Base-by-base conservation (phyloP, 2,888 invertebrate species). In the Aproaerema taeniolella region DNA sequence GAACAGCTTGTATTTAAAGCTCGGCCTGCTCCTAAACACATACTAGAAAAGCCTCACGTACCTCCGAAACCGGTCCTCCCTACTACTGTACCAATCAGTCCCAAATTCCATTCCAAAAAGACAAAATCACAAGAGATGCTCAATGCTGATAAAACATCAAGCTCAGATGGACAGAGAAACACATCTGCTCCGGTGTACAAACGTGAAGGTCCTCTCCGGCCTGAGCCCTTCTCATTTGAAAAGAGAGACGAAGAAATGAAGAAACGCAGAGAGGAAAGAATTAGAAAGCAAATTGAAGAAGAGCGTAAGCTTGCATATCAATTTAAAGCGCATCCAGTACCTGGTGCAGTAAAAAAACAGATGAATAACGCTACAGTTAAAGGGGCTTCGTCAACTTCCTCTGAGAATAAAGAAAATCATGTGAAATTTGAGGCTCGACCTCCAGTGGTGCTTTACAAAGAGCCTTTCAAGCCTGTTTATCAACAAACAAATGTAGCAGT, bases 271-370 rank as follows among this genome's bases (percentile, higher is more conserved):
- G 90, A 92, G 46, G 88, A 90, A 52, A 86, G 86, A 50, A 88
- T 92, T 6, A 88, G 89, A 47, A 85, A 88, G 46, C 75, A 87
- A 42, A 61, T 90, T 12, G 89, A 91, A 43, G 79, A 85, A 46
- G 89, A 90, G 43, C 83, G 88, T 30, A 90, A 88, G 52, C 89
- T 90, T 61, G 83, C 88, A 0, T 74, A 88, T 1, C 88, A 89
- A 49, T 94, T 94, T 56, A 92, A 91, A 67, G 94, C 94, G 0
- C 89, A 91, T 35, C 92, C 92, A 0, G 61, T 90, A 9, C 93
- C 93, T 0, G 64, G 61, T n/a, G 71, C 51, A 52, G 80, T 70
- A 53, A 88, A 55, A 58, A 88, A 69, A 65, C 77, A 41, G 39
- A 88, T 62, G 73, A 76, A 51, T 46, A 76, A 25, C 72, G 55